These are phyloP conservation scores for Synanthedon andrenaeformis DNA, from an alignment of 2,888 invertebrate species.

Conservation along the genomic window DNA sequence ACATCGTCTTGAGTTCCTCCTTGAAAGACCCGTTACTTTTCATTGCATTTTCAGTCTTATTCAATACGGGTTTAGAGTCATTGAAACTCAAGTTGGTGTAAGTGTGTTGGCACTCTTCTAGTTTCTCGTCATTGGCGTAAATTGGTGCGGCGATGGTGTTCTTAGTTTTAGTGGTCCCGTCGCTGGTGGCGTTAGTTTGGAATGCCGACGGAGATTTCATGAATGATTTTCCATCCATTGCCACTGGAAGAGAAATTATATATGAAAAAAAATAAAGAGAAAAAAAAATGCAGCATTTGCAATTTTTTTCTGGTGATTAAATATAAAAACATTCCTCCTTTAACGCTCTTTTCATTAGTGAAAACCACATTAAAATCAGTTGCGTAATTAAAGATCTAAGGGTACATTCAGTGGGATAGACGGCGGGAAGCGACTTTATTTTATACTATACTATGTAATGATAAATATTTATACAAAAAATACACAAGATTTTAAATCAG, in stretches of 20 bases:
- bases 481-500: too few relatives aligned
- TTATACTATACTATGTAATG: too few relatives aligned
- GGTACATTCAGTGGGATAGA: too few relatives aligned
- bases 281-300: too few relatives aligned
- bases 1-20: conserved; percentile 52
- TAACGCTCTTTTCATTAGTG: too few relatives aligned
- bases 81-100: conserved; percentile 48
- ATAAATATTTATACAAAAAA: too few relatives aligned
- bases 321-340: too few relatives aligned
- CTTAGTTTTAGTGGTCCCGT: conserved; percentile 28
- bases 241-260: conserved; percentile 33
- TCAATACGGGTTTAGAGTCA: conserved; percentile 24
- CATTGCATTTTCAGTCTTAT: conserved; percentile 45
- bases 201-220: conserved; percentile 28
- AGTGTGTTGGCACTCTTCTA: conserved; percentile 27
- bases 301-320: too few relatives aligned
- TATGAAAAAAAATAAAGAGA: too few relatives aligned
- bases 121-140: conserved; percentile 47
- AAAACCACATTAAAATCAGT: too few relatives aligned
- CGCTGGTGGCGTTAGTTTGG: conserved; percentile 38
- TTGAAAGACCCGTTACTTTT: conserved; percentile 40
- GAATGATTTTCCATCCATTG: conserved; percentile 56
- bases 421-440: too few relatives aligned
- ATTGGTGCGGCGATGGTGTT: conserved; percentile 25
- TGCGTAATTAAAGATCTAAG: too few relatives aligned